A percentile compares a stretch with the other conserved stretches of the same genome.
These are phyloP conservation scores for Apostichopus parvimensis DNA, from an alignment of 35 echinoderm and acorn worm genomes.

Conservation along the genomic window DNA sequence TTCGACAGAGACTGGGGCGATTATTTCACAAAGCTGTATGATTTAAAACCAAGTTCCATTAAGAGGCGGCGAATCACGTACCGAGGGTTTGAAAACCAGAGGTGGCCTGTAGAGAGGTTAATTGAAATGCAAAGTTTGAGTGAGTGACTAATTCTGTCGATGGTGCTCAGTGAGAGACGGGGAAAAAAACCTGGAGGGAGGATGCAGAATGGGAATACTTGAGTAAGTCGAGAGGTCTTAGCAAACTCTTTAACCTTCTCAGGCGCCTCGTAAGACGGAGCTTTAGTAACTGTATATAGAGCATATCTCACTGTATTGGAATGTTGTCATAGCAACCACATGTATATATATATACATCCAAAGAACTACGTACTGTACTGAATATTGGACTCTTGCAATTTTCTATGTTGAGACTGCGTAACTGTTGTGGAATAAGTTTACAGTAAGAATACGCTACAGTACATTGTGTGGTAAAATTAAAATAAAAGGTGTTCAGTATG, in stretches of 20 bases:
- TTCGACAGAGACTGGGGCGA: neutral
- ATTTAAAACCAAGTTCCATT: neutral
- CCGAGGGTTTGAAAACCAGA: neutral
- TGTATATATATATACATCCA: too few relatives aligned
- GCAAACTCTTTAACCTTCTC: neutral
- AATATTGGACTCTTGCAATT: too few relatives aligned
- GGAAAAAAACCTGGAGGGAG: neutral
- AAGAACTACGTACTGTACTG: too few relatives aligned
- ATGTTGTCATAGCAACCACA: too few relatives aligned
- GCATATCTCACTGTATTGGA: neutral
- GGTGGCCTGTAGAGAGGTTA: neutral
- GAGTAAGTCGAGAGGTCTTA: neutral
- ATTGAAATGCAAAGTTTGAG: neutral
- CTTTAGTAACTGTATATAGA: neutral
- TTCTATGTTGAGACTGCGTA: too few relatives aligned
- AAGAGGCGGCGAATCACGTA: neutral
- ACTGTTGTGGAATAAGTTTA: too few relatives aligned
- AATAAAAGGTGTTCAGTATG: too few relatives aligned
- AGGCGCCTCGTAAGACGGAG: neutral
- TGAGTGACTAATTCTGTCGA: neutral
- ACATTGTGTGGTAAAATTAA: too few relatives aligned
- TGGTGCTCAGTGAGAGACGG: neutral
- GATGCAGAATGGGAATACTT: neutral
- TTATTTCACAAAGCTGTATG: neutral
- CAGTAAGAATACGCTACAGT: too few relatives aligned